These are phyloP conservation scores for Motacilla tschutschensis DNA, from an alignment of 2,113 vertebrate species.

Conservation along the genomic window DNA sequence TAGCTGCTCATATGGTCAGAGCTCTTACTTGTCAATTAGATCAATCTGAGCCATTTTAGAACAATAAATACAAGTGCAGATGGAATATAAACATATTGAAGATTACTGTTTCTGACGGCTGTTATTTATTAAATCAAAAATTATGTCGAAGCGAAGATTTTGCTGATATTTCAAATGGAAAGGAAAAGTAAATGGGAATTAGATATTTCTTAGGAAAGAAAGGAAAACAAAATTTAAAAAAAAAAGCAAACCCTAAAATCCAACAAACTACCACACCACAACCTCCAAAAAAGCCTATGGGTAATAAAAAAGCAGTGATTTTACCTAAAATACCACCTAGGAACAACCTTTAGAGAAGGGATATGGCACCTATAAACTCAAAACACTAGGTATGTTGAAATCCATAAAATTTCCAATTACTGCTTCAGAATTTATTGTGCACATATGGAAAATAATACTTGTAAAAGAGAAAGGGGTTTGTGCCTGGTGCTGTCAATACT, in stretches of 20 bases:
- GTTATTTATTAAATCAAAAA: conserved; percentile 49
- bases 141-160: not conserved
- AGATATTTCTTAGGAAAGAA: not conserved
- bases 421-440: conserved; percentile 80
- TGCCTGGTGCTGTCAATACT: conserved; percentile 87
- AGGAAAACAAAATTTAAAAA: not conserved
- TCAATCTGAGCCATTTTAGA: conserved; percentile 49
- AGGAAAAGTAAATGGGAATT: conserved; percentile 17
- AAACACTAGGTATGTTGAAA: conserved; percentile 72
- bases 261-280: not conserved
- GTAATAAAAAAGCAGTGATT: not conserved
- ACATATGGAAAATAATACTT: conserved; percentile 89
- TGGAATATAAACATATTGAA: conserved; percentile 56
- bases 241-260: not conserved
- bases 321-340: conserved; percentile 25
- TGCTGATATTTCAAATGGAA: conserved; percentile 19
- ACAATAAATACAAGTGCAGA: conserved; percentile 61
- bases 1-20: conserved; percentile 46
- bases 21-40: conserved; percentile 49
- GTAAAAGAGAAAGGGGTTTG: conserved; percentile 83
- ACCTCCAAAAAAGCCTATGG: not conserved
- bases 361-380: conserved; percentile 67
- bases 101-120: not conserved
- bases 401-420: conserved; percentile 85
- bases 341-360: conserved; percentile 61